Base-by-base conservation (phyloP, 2,113 vertebrate genomes). In the Tichodroma muraria region DNA sequence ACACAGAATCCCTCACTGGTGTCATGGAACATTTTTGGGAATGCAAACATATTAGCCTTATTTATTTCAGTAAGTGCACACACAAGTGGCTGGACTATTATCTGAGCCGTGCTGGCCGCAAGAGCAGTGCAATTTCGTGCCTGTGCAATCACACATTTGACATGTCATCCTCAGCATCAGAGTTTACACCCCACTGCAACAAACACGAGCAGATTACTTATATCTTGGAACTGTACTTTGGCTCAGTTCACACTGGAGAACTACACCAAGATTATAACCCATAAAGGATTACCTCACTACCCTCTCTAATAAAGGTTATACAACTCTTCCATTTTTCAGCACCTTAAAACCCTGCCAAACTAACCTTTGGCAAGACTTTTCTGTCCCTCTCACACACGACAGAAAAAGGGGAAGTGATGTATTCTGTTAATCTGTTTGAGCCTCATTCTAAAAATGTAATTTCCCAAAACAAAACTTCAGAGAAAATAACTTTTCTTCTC, bases 291-390 rank as follows among this genome's bases (percentile, higher is more conserved):
- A 92, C 83, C 50, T 59, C 88, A 73, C 54, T 78, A 82, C 13
- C 14, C 53, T 60, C 13, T 38, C 64, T 96, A 85, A 92, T 76
- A 76, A 85, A 82, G 42, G 50, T 89, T 96, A 78, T 75, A 72
- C 78, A 95, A 94, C 61, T 81, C 70, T 57, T 85, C 23, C 28
- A 78, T 64, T 92, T 97, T 87, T 89, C 66, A 85, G 71, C 22
- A 2, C 31, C 53, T 63, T 89, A 89, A 85, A 87, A 68, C 63
- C 54, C 31, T 88, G 87, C 78, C 87, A 89, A 92, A 85, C 28
- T 77, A 91, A 92, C 84, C 53, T 87, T 63, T 73, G 60, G 78
- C 61, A 89, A 59, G 78, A 52, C 17, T 73, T 35, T 45, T 60
- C 52, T 38, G 18, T 61, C 59, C 37, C 61, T 84, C n/a, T 12